These are phyloP conservation scores for Dascyllus trimaculatus DNA, from an alignment of 2,113 vertebrate genomes.

Conservation along the genomic window DNA sequence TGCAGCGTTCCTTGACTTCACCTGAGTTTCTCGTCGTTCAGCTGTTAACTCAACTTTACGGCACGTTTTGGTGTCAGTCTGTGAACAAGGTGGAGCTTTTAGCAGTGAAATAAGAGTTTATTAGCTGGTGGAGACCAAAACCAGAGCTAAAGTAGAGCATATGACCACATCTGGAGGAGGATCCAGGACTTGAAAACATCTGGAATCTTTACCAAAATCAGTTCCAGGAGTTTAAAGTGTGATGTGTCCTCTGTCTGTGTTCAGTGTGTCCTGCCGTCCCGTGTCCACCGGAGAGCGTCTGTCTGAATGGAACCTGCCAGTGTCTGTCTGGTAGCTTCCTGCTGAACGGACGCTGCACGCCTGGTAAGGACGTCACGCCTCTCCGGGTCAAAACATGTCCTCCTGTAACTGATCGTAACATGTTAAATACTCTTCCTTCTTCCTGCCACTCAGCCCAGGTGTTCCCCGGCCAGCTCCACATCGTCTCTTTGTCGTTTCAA, in stretches of 20 bases:
- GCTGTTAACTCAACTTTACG: too few species aligned
- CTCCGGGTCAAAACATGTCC: neutral
- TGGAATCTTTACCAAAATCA: too few species aligned
- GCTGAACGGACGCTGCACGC: constrained; percentile 52
- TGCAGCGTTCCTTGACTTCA: too few species aligned
- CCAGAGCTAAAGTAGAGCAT: too few species aligned
- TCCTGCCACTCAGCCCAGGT: constrained; percentile 72
- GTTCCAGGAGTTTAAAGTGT: neutral
- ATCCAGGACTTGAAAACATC: too few species aligned
- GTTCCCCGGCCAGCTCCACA: constrained; percentile 78
- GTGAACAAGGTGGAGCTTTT: too few species aligned
- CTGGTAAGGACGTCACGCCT: constrained; percentile 62
- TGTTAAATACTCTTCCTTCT: neutral
- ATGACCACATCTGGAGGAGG: too few species aligned
- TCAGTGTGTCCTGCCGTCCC: constrained; percentile 72
- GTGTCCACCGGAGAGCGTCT: constrained; percentile 73
- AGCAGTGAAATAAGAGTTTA: too few species aligned
- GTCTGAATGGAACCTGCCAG: constrained; percentile 76
- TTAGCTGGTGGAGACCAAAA: too few species aligned
- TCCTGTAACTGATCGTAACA: neutral
- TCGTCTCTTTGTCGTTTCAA: constrained; percentile 42
- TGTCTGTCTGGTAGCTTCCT: constrained; percentile 78
- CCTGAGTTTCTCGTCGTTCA: too few species aligned
- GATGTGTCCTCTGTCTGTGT: neutral
- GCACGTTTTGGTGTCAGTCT: too few species aligned